phyloP scores from a whole-genome alignment of 2,113 vertebrate species.

The Malurus melanocephalus region DNA sequence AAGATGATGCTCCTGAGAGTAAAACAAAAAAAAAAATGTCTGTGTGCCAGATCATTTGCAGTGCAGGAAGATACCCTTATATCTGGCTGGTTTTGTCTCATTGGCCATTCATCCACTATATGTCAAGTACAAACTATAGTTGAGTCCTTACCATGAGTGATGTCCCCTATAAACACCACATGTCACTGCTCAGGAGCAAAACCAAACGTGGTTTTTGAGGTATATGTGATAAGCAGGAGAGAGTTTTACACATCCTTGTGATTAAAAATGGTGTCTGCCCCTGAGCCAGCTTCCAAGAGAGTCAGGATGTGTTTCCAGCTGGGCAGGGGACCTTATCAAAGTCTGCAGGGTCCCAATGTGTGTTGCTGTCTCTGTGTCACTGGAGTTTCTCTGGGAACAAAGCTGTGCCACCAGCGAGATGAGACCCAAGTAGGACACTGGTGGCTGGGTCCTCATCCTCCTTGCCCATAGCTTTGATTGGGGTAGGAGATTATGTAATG shows the following conservation, averaged over 20 bases:
- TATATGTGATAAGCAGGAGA: background rate
- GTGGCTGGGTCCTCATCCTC: background rate
- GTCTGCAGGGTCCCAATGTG: accelerated
- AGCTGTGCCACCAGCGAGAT: background rate
- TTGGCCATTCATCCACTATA: background rate
- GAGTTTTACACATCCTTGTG: background rate
- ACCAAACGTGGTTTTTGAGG: background rate
- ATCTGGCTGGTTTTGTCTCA: slow-evolving; percentile 21
- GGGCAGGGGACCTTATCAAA: background rate
- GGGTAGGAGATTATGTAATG: background rate
- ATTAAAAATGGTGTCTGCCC: background rate
- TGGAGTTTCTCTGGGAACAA: background rate
- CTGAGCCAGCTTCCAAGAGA: background rate
- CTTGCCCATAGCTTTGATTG: background rate
- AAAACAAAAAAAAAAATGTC: background rate
- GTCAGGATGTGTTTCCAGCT: background rate
- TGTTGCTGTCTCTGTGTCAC: accelerated
- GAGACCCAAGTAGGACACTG: background rate
- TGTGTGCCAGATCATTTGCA: background rate
- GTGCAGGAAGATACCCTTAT: background rate
- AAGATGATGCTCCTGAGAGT: background rate
- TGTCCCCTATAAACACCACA: background rate
- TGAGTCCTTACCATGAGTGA: background rate
- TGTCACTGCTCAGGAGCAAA: background rate
- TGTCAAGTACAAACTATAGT: background rate